Conservation (phyloP, 2,888 invertebrate genomes). For the Caenorhabditis sp. region DNA sequence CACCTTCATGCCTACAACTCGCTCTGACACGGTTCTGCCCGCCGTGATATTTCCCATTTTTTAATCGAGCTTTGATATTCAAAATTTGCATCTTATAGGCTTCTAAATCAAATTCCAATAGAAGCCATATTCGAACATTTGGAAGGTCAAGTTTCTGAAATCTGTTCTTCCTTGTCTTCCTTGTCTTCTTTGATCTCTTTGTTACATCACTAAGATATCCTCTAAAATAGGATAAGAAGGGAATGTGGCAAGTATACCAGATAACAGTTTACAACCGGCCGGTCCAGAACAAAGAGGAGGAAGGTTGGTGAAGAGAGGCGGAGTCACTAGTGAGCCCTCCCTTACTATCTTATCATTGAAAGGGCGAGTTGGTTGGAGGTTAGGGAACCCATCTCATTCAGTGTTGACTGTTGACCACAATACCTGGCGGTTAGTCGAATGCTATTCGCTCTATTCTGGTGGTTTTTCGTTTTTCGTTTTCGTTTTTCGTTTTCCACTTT, state of each 20-base stretch:
- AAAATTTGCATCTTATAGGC: background rate
- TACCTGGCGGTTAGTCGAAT: background rate
- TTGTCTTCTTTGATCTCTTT: no score
- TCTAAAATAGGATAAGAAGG: background rate
- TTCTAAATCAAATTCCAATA: constrained; percentile 40
- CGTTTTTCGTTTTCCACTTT: background rate
- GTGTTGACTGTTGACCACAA: constrained; percentile 39
- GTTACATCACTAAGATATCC: no score
- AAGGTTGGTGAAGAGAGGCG: constrained; percentile 5
- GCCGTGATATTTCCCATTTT: constrained; percentile 23
- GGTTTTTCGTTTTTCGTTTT: background rate
- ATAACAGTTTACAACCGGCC: background rate
- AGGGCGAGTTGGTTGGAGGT: constrained; percentile 34
- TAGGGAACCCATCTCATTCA: constrained; percentile 27
- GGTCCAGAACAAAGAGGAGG: background rate
- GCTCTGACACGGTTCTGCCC: background rate
- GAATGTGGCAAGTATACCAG: constrained; percentile 24
- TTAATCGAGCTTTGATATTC: constrained; percentile 33
- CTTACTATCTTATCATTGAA: constrained; percentile 34
- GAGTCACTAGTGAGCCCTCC: constrained; percentile 36
- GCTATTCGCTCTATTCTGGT: constrained; percentile 1
- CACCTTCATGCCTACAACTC: no score
- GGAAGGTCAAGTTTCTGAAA: constrained; percentile 23
- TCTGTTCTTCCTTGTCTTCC: constrained; percentile 6
- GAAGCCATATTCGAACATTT: constrained; percentile 30